Evolutionary conservation across 2,797 vertebrate genomes (phyloP).

Genomic region (Sphenodon punctatus): DNA sequence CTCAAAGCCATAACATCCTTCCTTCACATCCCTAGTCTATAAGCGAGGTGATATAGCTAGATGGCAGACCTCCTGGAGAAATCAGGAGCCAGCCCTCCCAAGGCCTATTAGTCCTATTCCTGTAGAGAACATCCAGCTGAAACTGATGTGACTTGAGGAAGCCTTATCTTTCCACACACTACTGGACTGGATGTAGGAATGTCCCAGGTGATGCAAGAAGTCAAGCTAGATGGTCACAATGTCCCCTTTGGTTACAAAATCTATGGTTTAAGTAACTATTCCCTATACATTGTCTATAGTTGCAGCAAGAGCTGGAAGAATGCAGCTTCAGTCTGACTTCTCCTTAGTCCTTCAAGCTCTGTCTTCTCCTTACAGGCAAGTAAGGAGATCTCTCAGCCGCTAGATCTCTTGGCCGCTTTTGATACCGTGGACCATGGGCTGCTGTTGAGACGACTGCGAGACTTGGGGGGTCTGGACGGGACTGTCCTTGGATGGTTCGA

Average conservation of each 20-base stretch:
- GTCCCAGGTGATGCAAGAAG: accelerated
- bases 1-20: neutral
- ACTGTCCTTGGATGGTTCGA: too few relatives aligned
- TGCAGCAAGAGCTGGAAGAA: neutral
- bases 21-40: too few relatives aligned
- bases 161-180: neutral
- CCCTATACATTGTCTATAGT: neutral
- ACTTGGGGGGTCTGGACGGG: too few relatives aligned
- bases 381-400: too few relatives aligned
- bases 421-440: too few relatives aligned
- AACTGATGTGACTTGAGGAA: neutral
- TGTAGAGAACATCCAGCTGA: too few relatives aligned
- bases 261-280: neutral
- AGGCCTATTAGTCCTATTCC: neutral
- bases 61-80: neutral
- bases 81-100: accelerated
- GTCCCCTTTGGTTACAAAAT: neutral
- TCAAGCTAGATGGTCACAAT: neutral
- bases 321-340: too few relatives aligned
- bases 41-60: neutral
- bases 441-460: too few relatives aligned
- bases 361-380: too few relatives aligned
- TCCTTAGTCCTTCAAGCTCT: too few relatives aligned
- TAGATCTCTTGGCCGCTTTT: too few relatives aligned
- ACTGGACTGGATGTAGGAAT: neutral